Conservation (phyloP, 2,888 invertebrate species). For the Cerastis leucographa region DNA sequence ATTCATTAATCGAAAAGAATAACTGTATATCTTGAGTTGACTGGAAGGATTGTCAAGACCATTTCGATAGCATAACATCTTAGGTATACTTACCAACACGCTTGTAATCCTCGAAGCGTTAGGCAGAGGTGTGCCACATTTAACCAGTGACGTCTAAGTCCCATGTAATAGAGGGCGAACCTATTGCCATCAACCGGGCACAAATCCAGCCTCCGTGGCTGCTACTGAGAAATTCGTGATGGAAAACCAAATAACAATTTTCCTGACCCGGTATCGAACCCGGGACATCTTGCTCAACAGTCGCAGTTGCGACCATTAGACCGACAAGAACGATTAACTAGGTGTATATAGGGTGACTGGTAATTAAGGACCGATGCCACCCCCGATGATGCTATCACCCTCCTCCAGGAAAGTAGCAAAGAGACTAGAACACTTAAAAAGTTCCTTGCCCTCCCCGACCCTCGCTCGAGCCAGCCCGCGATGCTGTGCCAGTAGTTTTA, state of each 20-base stretch:
- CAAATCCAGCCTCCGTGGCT: neutral
- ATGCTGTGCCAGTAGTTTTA: no score
- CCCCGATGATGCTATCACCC: no score
- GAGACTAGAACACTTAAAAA: no score
- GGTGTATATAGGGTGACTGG: neutral
- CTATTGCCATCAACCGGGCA: neutral
- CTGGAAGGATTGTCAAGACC: neutral
- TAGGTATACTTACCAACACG: no score
- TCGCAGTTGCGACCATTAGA: neutral
- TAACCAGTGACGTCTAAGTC: neutral
- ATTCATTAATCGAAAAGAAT: neutral
- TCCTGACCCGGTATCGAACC: neutral
- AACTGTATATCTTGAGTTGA: neutral
- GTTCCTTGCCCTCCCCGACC: no score
- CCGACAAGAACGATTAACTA: neutral
- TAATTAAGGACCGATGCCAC: no score
- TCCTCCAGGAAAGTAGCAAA: no score
- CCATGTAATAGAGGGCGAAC: neutral
- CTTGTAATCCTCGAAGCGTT: no score
- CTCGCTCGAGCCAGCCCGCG: no score
- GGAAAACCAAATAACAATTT: neutral
- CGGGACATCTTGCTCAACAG: neutral
- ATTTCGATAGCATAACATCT: neutral
- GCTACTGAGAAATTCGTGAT: neutral
- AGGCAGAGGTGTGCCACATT: no score